These are phyloP conservation scores for Allobates femoralis DNA, from an alignment of 2,797 vertebrate genomes.

Conservation along the genomic window DNA sequence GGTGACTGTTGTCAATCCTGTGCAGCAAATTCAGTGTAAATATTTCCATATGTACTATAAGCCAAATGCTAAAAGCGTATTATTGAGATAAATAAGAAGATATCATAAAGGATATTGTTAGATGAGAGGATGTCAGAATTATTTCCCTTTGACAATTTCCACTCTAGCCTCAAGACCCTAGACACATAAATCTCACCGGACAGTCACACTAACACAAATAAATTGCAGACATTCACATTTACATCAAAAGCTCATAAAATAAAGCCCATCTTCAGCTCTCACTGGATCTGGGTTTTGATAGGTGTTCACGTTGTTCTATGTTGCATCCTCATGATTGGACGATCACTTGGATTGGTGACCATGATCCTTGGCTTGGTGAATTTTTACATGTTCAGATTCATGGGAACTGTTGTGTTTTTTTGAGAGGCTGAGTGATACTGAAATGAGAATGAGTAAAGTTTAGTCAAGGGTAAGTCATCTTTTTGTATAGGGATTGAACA, in stretches of 20 bases:
- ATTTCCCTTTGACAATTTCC: neutral
- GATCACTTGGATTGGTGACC: neutral
- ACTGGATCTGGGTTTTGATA: neutral
- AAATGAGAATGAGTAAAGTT: neutral
- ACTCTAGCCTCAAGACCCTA: neutral
- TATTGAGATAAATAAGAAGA: neutral
- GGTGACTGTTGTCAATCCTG: neutral
- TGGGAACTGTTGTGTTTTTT: constrained; percentile 22
- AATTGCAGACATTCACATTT: neutral
- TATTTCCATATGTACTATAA: neutral
- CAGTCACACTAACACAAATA: neutral
- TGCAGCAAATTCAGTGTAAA: neutral
- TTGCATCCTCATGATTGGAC: neutral
- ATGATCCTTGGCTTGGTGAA: constrained; percentile 8
- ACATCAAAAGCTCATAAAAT: neutral
- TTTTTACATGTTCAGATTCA: constrained; percentile 37
- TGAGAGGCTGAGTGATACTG: constrained; percentile 15
- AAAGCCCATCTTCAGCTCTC: neutral
- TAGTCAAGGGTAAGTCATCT: neutral
- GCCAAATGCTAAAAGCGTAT: neutral
- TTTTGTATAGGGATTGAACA: neutral
- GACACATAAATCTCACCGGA: neutral
- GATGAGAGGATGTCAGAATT: neutral
- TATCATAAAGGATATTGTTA: neutral
- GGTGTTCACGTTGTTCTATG: neutral